Evolutionary conservation across 2,797 vertebrate genomes (phyloP).

Genomic region (Coranthus polyacanthus): DNA sequence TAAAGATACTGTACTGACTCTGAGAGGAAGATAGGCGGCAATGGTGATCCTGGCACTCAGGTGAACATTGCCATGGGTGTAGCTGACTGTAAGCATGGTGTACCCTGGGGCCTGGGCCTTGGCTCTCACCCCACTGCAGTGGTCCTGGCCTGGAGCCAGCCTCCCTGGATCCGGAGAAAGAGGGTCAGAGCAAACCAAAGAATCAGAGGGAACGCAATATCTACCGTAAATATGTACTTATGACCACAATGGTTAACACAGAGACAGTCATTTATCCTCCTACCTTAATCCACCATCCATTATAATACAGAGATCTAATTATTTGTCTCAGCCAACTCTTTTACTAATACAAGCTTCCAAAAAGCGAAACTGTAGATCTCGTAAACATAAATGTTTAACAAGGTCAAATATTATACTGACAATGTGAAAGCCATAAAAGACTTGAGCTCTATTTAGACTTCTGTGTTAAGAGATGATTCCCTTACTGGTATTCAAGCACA

Average conservation of each 20-base stretch:
- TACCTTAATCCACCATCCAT: neutral
- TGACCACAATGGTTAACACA: slow-evolving; percentile 9
- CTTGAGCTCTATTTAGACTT: neutral
- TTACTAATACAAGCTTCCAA: slow-evolving; percentile 33
- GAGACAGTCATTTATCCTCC: slow-evolving; percentile 33
- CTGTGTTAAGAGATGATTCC: neutral
- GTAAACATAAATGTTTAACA: slow-evolving; percentile 23
- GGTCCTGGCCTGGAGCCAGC: slow-evolving; percentile 76
- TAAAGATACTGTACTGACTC: slow-evolving; percentile 80
- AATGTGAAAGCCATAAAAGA: slow-evolving; percentile 26
- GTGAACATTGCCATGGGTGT: slow-evolving; percentile 86
- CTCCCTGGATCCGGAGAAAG: slow-evolving; percentile 67
- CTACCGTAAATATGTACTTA: slow-evolving; percentile 18
- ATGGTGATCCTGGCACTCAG: slow-evolving; percentile 92
- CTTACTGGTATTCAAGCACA: neutral
- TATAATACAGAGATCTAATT: slow-evolving; percentile 12
- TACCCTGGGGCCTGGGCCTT: slow-evolving; percentile 88
- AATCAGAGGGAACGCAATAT: too few species aligned
- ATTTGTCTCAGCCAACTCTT: slow-evolving; percentile 5
- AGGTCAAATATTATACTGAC: slow-evolving; percentile 34
- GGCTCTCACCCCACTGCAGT: slow-evolving; percentile 87
- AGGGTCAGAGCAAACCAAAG: too few species aligned
- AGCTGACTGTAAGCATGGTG: slow-evolving; percentile 84
- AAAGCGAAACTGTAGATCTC: slow-evolving; percentile 40
- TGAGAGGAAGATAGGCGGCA: slow-evolving; percentile 90